Percentiles rank a stretch among this genome's conserved stretches.
These are phyloP conservation scores for Gorsachius magnificus DNA, from an alignment of 2,797 vertebrate genomes.

Conservation along the genomic window DNA sequence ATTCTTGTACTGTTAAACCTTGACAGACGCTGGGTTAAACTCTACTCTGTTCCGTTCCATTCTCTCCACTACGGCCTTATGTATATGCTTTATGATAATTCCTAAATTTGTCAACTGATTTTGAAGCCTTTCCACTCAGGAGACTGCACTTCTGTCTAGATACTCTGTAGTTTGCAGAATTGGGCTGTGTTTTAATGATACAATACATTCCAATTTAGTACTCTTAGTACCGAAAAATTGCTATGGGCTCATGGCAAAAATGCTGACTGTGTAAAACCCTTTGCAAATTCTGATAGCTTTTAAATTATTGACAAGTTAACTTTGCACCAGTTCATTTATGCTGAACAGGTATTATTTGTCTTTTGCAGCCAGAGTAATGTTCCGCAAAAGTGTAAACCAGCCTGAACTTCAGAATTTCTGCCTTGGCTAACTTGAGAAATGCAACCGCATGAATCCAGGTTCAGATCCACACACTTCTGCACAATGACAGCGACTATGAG, in stretches of 20 bases:
- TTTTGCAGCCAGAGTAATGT: neutral
- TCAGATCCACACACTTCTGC: neutral
- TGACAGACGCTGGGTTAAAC: neutral
- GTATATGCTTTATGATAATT: neutral
- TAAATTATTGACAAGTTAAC: neutral
- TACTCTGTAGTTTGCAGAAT: neutral
- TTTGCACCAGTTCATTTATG: neutral
- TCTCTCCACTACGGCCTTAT: neutral
- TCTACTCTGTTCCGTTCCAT: neutral
- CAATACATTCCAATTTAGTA: neutral
- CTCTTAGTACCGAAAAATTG: neutral
- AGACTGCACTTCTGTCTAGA: neutral
- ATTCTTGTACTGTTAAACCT: neutral
- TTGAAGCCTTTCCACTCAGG: neutral
- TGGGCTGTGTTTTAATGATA: neutral
- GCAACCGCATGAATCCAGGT: neutral
- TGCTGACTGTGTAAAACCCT: neutral
- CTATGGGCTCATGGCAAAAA: neutral
- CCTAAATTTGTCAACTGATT: neutral
- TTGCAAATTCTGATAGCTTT: neutral
- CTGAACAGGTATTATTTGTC: neutral
- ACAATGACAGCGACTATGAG: neutral
- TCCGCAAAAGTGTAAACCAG: neutral
- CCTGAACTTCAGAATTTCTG: neutral
- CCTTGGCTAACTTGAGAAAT: neutral